Conservation (phyloP, 53 echinoderm and acorn worm genomes). For the Arbacia lixula region DNA sequence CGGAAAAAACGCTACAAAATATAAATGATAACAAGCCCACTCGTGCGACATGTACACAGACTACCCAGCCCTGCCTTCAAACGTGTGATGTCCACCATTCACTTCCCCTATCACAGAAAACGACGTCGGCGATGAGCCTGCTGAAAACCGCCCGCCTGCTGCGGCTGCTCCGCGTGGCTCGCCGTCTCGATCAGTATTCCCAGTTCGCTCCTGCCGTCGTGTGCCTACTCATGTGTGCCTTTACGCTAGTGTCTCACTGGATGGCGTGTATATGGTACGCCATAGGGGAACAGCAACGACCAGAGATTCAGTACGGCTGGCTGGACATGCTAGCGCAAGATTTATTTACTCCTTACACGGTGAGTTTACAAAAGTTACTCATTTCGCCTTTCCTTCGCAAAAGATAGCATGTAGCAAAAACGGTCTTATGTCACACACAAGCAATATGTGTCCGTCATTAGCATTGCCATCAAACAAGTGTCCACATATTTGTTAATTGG, state of each 20-base stretch:
- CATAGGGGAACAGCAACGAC: slow-evolving; percentile 90
- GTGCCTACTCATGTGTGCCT: slow-evolving; percentile 90
- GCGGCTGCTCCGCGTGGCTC: slow-evolving; percentile 86
- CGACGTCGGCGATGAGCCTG: slow-evolving; percentile 93
- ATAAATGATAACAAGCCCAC: too few species aligned
- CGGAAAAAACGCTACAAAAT: too few species aligned
- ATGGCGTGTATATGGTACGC: slow-evolving; percentile 98
- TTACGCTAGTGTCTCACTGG: slow-evolving; percentile 91
- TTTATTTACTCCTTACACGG: slow-evolving; percentile 78
- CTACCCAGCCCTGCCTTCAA: too few species aligned
- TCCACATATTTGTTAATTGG: too few species aligned
- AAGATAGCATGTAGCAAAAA: too few species aligned
- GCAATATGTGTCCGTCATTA: too few species aligned
- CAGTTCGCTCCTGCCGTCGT: slow-evolving; percentile 98
- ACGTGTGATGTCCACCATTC: too few species aligned
- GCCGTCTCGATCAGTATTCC: slow-evolving; percentile 93
- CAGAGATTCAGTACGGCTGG: slow-evolving; percentile 74
- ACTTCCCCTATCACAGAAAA: slow-evolving; percentile 75
- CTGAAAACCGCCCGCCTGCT: slow-evolving; percentile 94
- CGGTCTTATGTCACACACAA: too few species aligned
- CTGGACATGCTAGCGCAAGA: slow-evolving; percentile 77
- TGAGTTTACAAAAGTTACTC: too few species aligned
- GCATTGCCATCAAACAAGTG: too few species aligned
- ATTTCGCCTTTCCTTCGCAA: too few species aligned
- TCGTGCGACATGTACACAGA: too few species aligned